Conservation (phyloP, 1,140 invertebrate species). For the Cyclina sinensis region DNA sequence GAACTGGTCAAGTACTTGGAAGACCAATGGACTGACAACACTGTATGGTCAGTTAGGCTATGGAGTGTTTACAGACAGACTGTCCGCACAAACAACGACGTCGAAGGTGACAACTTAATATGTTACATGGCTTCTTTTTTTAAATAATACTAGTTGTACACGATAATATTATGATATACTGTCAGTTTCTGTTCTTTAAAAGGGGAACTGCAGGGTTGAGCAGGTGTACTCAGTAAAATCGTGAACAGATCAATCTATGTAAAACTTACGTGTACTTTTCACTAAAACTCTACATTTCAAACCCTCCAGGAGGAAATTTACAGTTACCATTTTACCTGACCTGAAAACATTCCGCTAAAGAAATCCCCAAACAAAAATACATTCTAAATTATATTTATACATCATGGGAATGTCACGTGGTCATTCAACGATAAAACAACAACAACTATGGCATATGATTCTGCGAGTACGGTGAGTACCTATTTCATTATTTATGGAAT, state of each 20-base stretch:
- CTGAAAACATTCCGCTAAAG: neutral
- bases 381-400: neutral
- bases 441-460: too few relatives aligned
- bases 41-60: neutral
- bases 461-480: too few relatives aligned
- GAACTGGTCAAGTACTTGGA: neutral
- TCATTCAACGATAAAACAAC: neutral
- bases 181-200: neutral
- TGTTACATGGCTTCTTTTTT: too few relatives aligned
- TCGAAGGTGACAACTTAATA: too few relatives aligned
- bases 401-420: neutral
- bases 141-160: too few relatives aligned
- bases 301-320: too few relatives aligned
- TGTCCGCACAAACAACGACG: neutral
- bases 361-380: neutral
- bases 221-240: neutral
- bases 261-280: neutral
- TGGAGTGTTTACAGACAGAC: conserved; percentile 27
- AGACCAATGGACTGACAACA: neutral
- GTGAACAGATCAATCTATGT: neutral
- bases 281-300: neutral
- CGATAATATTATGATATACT: neutral
- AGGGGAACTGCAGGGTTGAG: too few relatives aligned
- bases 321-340: neutral
- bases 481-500: too few relatives aligned